Base-by-base conservation (phyloP, 2,888 invertebrate genomes). In the Panzeria rudis region DNA sequence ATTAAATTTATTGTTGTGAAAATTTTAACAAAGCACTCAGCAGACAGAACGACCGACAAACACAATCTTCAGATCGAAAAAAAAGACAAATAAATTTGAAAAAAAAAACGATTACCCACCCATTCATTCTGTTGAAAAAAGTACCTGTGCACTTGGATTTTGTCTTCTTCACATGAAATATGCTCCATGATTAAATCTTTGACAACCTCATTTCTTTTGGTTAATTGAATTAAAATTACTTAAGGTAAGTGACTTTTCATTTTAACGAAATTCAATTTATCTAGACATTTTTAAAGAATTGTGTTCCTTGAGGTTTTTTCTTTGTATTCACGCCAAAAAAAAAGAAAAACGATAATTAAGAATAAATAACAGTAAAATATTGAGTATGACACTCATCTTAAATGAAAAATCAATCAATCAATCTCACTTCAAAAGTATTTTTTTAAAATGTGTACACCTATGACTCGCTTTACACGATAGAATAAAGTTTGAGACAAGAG, bases 201-300 rank as follows among this genome's bases (percentile, higher is more conserved):
- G 23, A 25, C 23, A 44, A n/a, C 4, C 4, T 71, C 64, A 20
- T 35, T 32, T 35, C 44, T 47, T 41, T 59, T 41, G 41, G 3
- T 47, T 66, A 29, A 47, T 13, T 54, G 47, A 69, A 59, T 77
- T 32, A 3, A 59, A 35, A 47, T 47, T 44, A 56, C 35, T 77
- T 50, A 68, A 69, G 77, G 77, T 77, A 77, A 69, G 68, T 76
- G 32, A 47, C 32, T 66, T 44, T 17, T 54, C 13, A 9, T n/a
- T 59, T 35, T 17, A n/a, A 17, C 8, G 9, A 35, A 11, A 17
- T 35, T 17, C 5, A 8, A 59, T 59, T 32, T 32, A n/a, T 8
- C 7, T n/a, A 32, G 0, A 3, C 7, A 52, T 54, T 13, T 25
- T 0, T 3, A 20, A 20, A 50, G 20, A 50, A 9, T 50, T 23